These are phyloP conservation scores for Anas platyrhynchos DNA, from an alignment of 2,113 vertebrate genomes.

Conservation along the genomic window DNA sequence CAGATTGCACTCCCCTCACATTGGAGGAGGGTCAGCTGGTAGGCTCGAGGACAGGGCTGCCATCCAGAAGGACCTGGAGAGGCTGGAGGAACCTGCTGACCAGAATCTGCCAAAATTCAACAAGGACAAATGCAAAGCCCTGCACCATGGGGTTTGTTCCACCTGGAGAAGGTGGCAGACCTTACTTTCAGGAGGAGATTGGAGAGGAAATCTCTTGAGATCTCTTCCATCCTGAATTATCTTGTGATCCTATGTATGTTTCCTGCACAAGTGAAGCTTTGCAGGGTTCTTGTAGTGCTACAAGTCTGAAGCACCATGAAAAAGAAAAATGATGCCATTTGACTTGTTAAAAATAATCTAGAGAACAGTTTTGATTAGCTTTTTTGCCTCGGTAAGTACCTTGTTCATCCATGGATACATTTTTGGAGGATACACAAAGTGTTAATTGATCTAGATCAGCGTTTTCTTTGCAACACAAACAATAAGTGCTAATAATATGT, in stretches of 20 bases:
- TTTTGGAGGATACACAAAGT: background rate
- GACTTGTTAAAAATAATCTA: background rate
- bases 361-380: background rate
- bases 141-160: background rate
- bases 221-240: background rate
- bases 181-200: background rate
- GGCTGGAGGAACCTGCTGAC: background rate
- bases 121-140: background rate
- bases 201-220: background rate
- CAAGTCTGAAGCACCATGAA: background rate
- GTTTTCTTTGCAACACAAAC: background rate
- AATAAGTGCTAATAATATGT: background rate
- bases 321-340: background rate
- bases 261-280: background rate
- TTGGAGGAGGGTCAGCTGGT: background rate
- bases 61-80: background rate
- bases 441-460: conserved; percentile 24
- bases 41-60: background rate
- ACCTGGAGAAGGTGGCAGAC: background rate
- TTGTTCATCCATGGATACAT: background rate
- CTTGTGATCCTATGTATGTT: background rate
- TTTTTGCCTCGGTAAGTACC: background rate
- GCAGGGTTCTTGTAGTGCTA: background rate
- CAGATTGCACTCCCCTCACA: background rate
- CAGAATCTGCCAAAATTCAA: background rate